Base-by-base conservation (phyloP, 2,113 vertebrate genomes). In the Hepsetus odoe region DNA sequence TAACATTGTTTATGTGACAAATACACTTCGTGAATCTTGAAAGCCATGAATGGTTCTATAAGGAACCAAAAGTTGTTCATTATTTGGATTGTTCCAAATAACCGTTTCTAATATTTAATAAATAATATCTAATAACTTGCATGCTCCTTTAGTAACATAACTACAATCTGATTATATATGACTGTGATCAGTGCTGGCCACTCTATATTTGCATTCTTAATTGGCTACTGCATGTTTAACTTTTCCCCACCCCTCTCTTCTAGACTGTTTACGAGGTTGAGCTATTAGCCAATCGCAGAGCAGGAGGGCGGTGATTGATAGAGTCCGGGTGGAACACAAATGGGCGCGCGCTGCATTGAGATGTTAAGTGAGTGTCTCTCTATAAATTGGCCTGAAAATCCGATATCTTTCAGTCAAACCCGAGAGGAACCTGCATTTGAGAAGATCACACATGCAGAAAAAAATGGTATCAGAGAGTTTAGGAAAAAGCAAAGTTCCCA, bases 351-450 rank as follows among this genome's bases (percentile, higher is more conserved):
- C 53, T 13, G 58, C 86, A 91, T 95, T 94, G 88, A 94, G 75
- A 95, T 94, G 93, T 87, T 92, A 94, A 94, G 86, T 86, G 81
- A 79, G 87, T 79, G 82, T 82, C 74, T 33, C 84, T 88, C 90
- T 94, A 94, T 93, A 94, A 92, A 90, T 68, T 65, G 69, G 35
- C 44, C 71, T 53, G 56, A 26, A 53, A 72, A 62, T 80, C 40
- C 13, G 24, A 74, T 78, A 86, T 85, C 80, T 85, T 59, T 67
- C 87, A 90, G 74, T 88, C 76, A 11, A 30, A 58, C 28, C 22
- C 16, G 20, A 74, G 42, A 66, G n/a, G 51, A 79, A 59, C 80
- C 44, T 35, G 66, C 76, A 72, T 73, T 61, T 75, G 58, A 75
- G 56, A 72, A 16, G 61, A 84, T 58, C 22, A 74, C 74, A 20